Conservation (phyloP, 1,140 invertebrate genomes). For the Zophobas morio region DNA sequence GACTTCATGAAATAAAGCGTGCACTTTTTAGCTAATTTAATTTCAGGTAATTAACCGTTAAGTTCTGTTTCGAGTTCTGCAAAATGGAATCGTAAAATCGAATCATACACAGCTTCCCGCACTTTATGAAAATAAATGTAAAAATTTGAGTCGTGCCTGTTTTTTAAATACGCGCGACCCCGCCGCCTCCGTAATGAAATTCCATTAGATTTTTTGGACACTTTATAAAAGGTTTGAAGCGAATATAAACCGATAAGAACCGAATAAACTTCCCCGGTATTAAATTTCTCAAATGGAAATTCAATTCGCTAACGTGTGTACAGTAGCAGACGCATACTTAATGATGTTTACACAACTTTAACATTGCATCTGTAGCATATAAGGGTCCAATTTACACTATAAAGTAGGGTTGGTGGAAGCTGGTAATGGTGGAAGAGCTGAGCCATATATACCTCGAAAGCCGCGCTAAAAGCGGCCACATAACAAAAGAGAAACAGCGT, state of each 20-base stretch:
- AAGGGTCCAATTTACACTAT: slow-evolving; percentile 46
- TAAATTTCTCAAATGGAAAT: slow-evolving; percentile 34
- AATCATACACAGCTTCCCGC: too few relatives aligned
- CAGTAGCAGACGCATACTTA: slow-evolving; percentile 42
- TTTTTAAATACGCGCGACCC: not conserved
- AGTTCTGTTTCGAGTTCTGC: too few relatives aligned
- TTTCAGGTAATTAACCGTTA: too few relatives aligned
- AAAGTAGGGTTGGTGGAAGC: slow-evolving; percentile 25
- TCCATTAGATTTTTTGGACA: slow-evolving; percentile 25
- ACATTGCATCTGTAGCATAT: slow-evolving; percentile 36
- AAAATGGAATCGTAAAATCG: too few relatives aligned
- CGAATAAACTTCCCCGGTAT: slow-evolving; percentile 3
- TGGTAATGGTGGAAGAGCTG: slow-evolving; percentile 15
- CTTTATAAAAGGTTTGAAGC: slow-evolving; percentile 16
- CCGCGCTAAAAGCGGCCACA: slow-evolving; percentile 29
- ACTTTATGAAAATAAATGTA: too few relatives aligned
- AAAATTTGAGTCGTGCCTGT: too few relatives aligned
- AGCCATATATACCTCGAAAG: slow-evolving; percentile 10
- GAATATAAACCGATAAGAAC: slow-evolving; percentile 4
- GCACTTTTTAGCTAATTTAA: too few relatives aligned
- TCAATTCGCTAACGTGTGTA: slow-evolving; percentile 35
- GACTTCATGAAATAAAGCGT: too few relatives aligned
- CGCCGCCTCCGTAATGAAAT: not conserved
- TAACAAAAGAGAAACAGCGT: slow-evolving; percentile 37
- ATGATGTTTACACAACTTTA: slow-evolving; percentile 42